Evolutionary conservation across 2,113 vertebrate species (phyloP).

Genomic region (Ophiodon elongatus): DNA sequence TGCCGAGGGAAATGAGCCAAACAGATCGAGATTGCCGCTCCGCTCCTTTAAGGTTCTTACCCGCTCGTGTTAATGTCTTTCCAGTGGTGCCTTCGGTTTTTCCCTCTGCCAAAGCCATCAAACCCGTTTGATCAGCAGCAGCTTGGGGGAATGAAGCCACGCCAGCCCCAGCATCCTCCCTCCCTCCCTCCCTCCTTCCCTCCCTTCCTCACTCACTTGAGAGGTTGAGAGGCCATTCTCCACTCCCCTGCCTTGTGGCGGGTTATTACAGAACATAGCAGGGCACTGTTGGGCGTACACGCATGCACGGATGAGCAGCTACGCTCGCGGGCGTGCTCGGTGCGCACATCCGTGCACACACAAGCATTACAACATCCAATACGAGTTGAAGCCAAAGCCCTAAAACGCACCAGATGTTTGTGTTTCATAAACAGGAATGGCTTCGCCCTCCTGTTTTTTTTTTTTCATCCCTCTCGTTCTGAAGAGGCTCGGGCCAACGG

Average conservation of each 20-base stretch:
- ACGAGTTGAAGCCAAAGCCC: constrained; percentile 49
- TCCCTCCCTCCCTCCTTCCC: background rate
- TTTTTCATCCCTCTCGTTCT: constrained; percentile 1
- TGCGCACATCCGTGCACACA: constrained; percentile 37
- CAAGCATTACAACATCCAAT: constrained; percentile 62
- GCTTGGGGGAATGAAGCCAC: constrained; percentile 52
- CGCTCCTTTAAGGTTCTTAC: constrained; percentile 65
- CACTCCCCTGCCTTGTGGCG: constrained; percentile 29
- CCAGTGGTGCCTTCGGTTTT: constrained; percentile 48
- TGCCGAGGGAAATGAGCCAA: constrained; percentile 73
- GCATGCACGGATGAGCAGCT: constrained; percentile 51
- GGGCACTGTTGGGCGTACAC: constrained; percentile 27
- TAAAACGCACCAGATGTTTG: constrained; percentile 75
- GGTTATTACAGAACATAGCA: constrained; percentile 47
- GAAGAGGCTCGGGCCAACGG: constrained; percentile 44
- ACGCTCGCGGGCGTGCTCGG: constrained; percentile 44
- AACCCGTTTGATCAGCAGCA: constrained; percentile 62
- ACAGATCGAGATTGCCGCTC: constrained; percentile 47
- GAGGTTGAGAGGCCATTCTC: constrained; percentile 41
- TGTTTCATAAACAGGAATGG: constrained; percentile 40
- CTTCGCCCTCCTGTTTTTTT: constrained; percentile 12
- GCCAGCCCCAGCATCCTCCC: constrained; percentile 17
- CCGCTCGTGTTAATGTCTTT: constrained; percentile 66
- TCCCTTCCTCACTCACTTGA: constrained; percentile 18
- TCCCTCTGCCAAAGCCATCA: constrained; percentile 54